Evolutionary conservation across 2,113 vertebrate species (phyloP).

Genomic region (Thinocorus orbignyianus): DNA sequence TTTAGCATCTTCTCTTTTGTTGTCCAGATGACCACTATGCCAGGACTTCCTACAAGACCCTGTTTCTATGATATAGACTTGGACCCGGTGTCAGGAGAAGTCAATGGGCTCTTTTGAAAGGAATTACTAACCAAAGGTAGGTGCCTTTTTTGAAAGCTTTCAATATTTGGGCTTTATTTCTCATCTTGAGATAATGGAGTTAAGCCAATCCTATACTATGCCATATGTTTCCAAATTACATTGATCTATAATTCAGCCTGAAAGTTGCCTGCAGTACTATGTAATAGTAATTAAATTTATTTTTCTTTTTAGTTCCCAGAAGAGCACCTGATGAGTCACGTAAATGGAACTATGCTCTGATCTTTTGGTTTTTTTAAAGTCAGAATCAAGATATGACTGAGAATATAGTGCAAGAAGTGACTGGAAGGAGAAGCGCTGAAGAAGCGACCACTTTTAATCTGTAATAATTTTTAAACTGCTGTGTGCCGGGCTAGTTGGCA

Average conservation of each 20-base stretch:
- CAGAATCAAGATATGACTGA: conserved; percentile 18
- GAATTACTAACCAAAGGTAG: conserved; percentile 41
- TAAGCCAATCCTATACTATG: not conserved
- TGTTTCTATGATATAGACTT: conserved; percentile 99
- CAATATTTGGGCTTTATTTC: not conserved
- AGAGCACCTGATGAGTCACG: conserved; percentile 41
- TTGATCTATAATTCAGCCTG: conserved; percentile 7
- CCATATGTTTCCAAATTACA: conserved; percentile 11
- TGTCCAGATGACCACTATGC: conserved; percentile 95
- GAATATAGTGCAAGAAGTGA: not conserved
- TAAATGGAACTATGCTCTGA: not conserved
- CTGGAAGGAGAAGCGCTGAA: conserved; percentile 3
- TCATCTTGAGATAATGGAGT: not conserved
- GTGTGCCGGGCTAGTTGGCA: not conserved
- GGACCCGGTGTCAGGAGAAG: conserved; percentile 86
- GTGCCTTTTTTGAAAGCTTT: not conserved
- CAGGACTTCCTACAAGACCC: conserved; percentile 94
- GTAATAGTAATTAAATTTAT: conserved; percentile 44
- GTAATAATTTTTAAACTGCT: conserved; percentile 5
- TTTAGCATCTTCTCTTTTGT: not conserved
- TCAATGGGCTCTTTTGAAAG: conserved; percentile 90
- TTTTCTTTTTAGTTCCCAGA: conserved; percentile 56
- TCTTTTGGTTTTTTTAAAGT: not conserved
- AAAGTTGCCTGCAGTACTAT: conserved; percentile 24
- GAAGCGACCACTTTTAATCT: not conserved